These are phyloP conservation scores for Prietella phreatophila DNA, from an alignment of 2,113 vertebrate genomes.

Conservation along the genomic window DNA sequence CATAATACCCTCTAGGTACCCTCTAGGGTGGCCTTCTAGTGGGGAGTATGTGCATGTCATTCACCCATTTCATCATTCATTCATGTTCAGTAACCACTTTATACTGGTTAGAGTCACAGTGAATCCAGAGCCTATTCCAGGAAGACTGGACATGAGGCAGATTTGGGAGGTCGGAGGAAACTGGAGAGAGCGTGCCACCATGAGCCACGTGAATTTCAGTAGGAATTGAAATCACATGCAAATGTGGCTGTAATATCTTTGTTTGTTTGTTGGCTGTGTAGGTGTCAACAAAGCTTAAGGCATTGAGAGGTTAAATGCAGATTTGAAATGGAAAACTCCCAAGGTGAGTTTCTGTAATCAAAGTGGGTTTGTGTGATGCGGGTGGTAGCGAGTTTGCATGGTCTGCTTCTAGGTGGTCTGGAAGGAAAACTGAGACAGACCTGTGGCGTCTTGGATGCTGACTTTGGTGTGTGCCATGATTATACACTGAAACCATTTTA, in stretches of 20 bases:
- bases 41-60: no score
- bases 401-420: background rate
- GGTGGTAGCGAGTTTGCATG: background rate
- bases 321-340: background rate
- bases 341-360: background rate
- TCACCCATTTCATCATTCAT: background rate
- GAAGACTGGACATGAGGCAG: background rate
- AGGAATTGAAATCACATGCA: background rate
- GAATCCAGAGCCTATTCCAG: background rate
- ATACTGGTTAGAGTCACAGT: background rate
- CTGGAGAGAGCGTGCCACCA: background rate
- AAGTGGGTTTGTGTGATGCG: background rate
- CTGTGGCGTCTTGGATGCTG: background rate
- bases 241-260: no score
- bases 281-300: background rate
- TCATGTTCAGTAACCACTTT: background rate
- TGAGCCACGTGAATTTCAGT: background rate
- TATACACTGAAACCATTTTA: background rate
- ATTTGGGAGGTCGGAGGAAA: background rate
- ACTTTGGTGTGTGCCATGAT: background rate
- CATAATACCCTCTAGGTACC: background rate
- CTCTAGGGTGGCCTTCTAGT: background rate
- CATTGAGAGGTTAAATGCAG: background rate
- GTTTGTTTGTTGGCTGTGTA: no score
- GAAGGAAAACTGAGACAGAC: background rate